phyloP scores from a whole-genome alignment of 1,140 invertebrate genomes.

The Luehdorfia chinensis region DNA sequence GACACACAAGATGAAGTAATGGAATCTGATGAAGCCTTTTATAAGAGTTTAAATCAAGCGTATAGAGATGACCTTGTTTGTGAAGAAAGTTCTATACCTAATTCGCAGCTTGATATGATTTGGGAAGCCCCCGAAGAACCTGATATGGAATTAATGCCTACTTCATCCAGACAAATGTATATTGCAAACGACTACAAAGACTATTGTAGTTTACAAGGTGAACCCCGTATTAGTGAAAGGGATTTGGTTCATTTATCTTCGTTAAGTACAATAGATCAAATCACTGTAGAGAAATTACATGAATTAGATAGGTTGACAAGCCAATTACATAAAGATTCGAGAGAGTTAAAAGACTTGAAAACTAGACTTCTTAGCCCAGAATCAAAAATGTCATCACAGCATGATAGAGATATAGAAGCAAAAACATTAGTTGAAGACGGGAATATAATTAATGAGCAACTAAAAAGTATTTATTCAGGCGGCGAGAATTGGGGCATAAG shows the following conservation, averaged over 20 bases:
- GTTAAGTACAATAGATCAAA: conserved; percentile 86
- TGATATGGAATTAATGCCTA: conserved; percentile 69
- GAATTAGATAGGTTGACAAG: conserved; percentile 86
- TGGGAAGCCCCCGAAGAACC: conserved; percentile 84
- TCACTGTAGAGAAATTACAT: conserved; percentile 86
- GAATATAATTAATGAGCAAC: conserved; percentile 83
- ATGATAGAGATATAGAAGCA: conserved; percentile 77
- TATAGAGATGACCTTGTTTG: conserved; percentile 88
- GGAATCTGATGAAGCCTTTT: conserved; percentile 93
- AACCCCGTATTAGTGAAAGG: conserved; percentile 86
- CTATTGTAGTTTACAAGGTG: conserved; percentile 82
- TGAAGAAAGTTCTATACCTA: conserved; percentile 79
- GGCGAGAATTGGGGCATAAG: conserved; percentile 86
- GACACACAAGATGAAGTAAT: conserved; percentile 65
- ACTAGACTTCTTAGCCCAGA: conserved; percentile 80
- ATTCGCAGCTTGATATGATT: conserved; percentile 88
- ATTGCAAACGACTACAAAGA: conserved; percentile 88
- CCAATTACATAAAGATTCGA: conserved; percentile 87
- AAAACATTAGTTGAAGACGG: conserved; percentile 80
- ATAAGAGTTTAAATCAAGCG: conserved; percentile 91
- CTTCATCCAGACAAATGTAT: conserved; percentile 80
- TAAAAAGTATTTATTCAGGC: conserved; percentile 82
- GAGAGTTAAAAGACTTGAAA: conserved; percentile 86
- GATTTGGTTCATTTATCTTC: conserved; percentile 86
- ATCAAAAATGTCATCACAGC: conserved; percentile 65